Base-by-base conservation (phyloP, 2,797 vertebrate genomes). In the Lophius americanus region DNA sequence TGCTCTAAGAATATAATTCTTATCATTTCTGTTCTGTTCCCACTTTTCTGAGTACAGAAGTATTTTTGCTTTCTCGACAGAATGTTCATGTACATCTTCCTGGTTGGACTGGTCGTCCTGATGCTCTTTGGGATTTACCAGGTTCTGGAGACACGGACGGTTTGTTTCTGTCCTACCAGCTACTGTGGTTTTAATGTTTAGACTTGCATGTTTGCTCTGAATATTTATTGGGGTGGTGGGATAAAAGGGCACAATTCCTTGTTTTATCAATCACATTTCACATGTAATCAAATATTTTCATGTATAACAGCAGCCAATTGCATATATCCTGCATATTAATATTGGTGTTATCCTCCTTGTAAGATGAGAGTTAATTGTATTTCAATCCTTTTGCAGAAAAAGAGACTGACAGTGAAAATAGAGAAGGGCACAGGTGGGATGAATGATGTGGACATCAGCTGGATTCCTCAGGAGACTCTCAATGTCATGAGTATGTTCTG, bases 391-490 rank as follows among this genome's bases (percentile, higher is more conserved):
- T 47, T 88, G 48, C 88, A 94, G 94, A 93, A 84, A 73, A 94
- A 85, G 85, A 83, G 93, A 81, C 4, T 92, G 5, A 35, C 91
- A 4, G 79, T 89, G 70, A 94, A 93, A 83, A 82, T 94, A 7
- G 93, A 94, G 84, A 93, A 87, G 11, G 93, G 93, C 39, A 94
- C 93, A 0, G 73, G 78, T 13, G 91, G 90, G 2, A 79, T 92
- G 59, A 91, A 48, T 6, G 85, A 93, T 7, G 93, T 94, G 71
- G 93, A 94, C 84, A 94, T 94, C 85, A 94, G 93, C 92, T 94
- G 93, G 93, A 93, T 94, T 68, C 93, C 93, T 66, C 92, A 92
- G 87, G 93, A 94, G 84, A 94, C 93, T 44, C 92, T 94, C 43
- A 94, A 92, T 12, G 87, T 70, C 76, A 94, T 94, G 92, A 94